Percentiles rank a stretch among this genome's conserved stretches.
These are phyloP conservation scores for Enteromius radiatus DNA, from an alignment of 2,797 vertebrate genomes.

Conservation along the genomic window DNA sequence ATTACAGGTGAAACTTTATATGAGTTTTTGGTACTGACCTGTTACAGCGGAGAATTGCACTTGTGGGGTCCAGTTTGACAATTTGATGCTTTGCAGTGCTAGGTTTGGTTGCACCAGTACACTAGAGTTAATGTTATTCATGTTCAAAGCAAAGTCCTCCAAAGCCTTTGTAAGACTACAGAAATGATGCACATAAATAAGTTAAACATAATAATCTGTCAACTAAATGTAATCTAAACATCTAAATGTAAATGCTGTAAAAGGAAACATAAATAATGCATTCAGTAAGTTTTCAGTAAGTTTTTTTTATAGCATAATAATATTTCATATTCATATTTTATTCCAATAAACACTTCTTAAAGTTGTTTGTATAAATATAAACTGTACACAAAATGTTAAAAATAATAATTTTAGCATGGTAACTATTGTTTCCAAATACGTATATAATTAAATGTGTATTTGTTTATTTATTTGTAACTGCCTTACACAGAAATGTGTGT, in stretches of 20 bases:
- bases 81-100: slow-evolving; percentile 58
- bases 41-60: slow-evolving; percentile 63
- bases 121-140: slow-evolving; percentile 20
- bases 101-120: slow-evolving; percentile 71
- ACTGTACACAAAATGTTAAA: too few relatives aligned
- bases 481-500: not conserved
- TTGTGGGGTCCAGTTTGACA: slow-evolving; percentile 44
- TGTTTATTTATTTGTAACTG: not conserved
- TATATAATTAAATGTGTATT: not conserved
- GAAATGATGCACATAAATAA: slow-evolving; percentile 15
- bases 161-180: slow-evolving; percentile 66
- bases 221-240: too few relatives aligned
- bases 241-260: not conserved
- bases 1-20: not conserved
- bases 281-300: not conserved
- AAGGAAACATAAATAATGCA: not conserved
- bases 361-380: too few relatives aligned
- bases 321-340: too few relatives aligned
- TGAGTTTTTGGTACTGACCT: slow-evolving; percentile 47
- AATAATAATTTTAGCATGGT: not conserved
- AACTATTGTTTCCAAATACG: not conserved
- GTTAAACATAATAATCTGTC: not conserved
- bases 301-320: not conserved
- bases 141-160: slow-evolving; percentile 63
- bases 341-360: too few relatives aligned